Conservation (phyloP, 2,113 vertebrate genomes). For the Ancistrus triradiatus region DNA sequence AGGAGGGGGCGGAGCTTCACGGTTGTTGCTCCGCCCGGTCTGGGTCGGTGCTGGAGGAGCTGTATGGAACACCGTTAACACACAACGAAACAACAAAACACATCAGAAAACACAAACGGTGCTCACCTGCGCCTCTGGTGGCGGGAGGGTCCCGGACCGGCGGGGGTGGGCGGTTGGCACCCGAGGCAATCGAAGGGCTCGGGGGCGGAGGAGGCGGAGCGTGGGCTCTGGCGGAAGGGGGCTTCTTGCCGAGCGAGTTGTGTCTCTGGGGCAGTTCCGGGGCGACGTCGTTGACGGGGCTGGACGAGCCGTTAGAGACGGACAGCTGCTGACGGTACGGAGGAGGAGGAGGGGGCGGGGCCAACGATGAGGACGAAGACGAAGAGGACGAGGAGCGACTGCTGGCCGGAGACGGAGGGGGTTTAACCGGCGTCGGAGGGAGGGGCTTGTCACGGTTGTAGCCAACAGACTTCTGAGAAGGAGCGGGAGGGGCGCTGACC, state of each 20-base stretch:
- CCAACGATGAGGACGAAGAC: conserved; percentile 66
- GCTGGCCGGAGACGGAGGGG: conserved; percentile 81
- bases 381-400: conserved; percentile 50
- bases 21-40: conserved; percentile 63
- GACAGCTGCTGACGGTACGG: conserved; percentile 77
- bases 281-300: conserved; percentile 69
- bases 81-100: not conserved
- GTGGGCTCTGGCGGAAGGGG: conserved; percentile 69
- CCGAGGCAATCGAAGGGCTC: conserved; percentile 57
- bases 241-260: conserved; percentile 86
- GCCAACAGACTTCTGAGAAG: conserved; percentile 63
- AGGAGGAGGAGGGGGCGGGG: conserved; percentile 76
- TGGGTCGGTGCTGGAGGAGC: conserved; percentile 68
- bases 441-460: conserved; percentile 74
- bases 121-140: conserved; percentile 61
- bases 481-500: conserved; percentile 69
- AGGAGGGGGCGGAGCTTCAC: conserved; percentile 80
- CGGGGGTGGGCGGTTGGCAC: conserved; percentile 48
- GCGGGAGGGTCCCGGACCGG: conserved; percentile 58
- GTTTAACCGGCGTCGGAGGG: conserved; percentile 69
- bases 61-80: conserved; percentile 32
- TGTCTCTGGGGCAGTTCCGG: conserved; percentile 88
- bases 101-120: not conserved
- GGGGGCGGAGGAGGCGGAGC: conserved; percentile 59
- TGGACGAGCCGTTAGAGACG: conserved; percentile 75